A percentile compares a stretch with the other conserved stretches of the same genome.
Conservation (phyloP, 2,888 invertebrate genomes). For the Nipponacmea schrenckii region DNA sequence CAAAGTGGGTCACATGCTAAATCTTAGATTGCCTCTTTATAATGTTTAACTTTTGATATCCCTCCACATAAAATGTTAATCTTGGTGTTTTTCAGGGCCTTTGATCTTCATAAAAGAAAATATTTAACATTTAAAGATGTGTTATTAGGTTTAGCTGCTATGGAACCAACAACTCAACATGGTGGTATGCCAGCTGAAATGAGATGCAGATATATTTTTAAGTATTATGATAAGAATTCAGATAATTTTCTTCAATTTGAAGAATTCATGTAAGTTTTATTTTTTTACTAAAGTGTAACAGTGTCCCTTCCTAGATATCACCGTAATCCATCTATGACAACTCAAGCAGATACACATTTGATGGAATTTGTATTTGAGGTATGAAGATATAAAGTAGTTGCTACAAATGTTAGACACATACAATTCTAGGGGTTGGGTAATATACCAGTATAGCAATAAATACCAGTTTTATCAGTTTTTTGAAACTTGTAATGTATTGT, state of each 20-base stretch:
- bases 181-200: conserved; percentile 76
- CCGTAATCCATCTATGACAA: too few relatives aligned
- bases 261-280: conserved; percentile 72
- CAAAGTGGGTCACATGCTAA: too few relatives aligned
- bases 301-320: background rate
- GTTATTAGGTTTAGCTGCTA: conserved; percentile 74
- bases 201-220: conserved; percentile 78
- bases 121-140: conserved; percentile 61
- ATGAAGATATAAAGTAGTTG: too few relatives aligned
- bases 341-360: too few relatives aligned
- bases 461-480: too few relatives aligned
- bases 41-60: background rate
- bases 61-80: background rate
- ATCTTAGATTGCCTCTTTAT: too few relatives aligned
- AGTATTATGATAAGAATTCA: conserved; percentile 69
- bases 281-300: too few relatives aligned
- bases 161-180: conserved; percentile 77
- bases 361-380: too few relatives aligned
- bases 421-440: too few relatives aligned
- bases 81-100: conserved; percentile 51
- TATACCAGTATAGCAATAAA: too few relatives aligned
- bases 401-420: too few relatives aligned
- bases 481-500: conserved; percentile 20
- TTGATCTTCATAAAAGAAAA: conserved; percentile 60
- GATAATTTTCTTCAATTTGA: conserved; percentile 69